Base-by-base conservation (phyloP, 2,888 invertebrate species). In the Pemphredon lugubris region DNA sequence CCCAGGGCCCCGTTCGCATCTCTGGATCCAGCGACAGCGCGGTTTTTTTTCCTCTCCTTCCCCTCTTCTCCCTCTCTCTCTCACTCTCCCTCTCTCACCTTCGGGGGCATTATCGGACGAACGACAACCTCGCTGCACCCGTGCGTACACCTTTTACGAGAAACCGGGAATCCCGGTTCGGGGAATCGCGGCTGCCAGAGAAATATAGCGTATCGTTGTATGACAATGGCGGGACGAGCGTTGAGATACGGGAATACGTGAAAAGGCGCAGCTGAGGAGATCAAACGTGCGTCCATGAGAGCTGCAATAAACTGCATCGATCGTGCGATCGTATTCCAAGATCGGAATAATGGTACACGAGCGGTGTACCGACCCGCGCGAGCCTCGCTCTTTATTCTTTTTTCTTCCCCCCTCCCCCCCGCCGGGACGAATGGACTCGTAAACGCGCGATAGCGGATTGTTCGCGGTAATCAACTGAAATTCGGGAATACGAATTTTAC, bases 1-100 rank as follows among this genome's bases (percentile, higher is more conserved):
- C 74, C 74, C 20, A 58, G 32, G 20, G 32, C 39, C 64, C 47
- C 42, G n/a, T 44, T 18, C 55, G 47, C 23, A 53, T 53, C 50
- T 45, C 26, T 18, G 37, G 50, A 23, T 13, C 2, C 50, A 26
- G 13, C 20, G 16, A 14, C 48, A 48, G 11, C 18, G 13, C 16
- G 18, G n/a, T 30, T 30, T 48, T 30, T 45, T 23, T 23, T 20
- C 3, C 42, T 20, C 37, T 26, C 18, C 21, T 32, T 48, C 51
- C 40, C 26, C 37, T 14, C 23, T 26, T 61, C 13, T 47, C 44
- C 30, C 18, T 32, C 16, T 23, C 5, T 48, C 16, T 1, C n/a
- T 13, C 23, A 34, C 11, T n/a, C 23, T 9, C 16, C 18, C 1
- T 14, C 21, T 2, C 23, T 26, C 32, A n/a, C n/a, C n/a, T n/a